These are phyloP conservation scores for Torymus texanus DNA, from an alignment of 2,888 invertebrate genomes.

Conservation along the genomic window DNA sequence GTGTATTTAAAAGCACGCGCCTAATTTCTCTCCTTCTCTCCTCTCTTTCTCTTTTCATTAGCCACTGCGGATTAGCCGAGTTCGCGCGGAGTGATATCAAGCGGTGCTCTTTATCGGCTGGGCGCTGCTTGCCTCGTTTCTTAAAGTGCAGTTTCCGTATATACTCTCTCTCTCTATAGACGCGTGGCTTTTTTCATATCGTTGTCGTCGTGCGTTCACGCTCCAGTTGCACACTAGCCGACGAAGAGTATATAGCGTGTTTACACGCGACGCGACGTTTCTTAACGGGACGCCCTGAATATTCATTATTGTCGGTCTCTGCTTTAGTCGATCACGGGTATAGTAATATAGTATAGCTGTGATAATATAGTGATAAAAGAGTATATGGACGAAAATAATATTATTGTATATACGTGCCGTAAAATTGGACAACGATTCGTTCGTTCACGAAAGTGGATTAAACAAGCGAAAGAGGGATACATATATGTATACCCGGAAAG, in stretches of 20 bases:
- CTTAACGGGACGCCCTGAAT: slow-evolving; percentile 12
- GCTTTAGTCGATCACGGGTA: no score
- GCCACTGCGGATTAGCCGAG: no score
- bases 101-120: background rate
- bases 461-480: background rate
- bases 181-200: slow-evolving; percentile 1
- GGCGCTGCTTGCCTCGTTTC: background rate
- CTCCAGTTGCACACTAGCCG: slow-evolving; percentile 51
- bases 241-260: slow-evolving; percentile 9
- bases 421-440: slow-evolving; percentile 12
- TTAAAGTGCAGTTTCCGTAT: background rate
- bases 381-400: no score
- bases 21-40: no score
- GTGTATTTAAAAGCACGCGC: no score
- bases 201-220: slow-evolving; percentile 50
- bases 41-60: no score
- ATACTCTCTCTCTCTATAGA: no score
- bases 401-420: background rate
- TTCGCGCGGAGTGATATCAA: no score
- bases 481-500: no score
- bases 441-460: slow-evolving; percentile 25
- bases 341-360: no score
- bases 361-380: no score
- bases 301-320: slow-evolving; percentile 7
- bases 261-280: no score